phyloP scores from a whole-genome alignment of 2,888 invertebrate genomes.

The Drosophila prostipennis region DNA sequence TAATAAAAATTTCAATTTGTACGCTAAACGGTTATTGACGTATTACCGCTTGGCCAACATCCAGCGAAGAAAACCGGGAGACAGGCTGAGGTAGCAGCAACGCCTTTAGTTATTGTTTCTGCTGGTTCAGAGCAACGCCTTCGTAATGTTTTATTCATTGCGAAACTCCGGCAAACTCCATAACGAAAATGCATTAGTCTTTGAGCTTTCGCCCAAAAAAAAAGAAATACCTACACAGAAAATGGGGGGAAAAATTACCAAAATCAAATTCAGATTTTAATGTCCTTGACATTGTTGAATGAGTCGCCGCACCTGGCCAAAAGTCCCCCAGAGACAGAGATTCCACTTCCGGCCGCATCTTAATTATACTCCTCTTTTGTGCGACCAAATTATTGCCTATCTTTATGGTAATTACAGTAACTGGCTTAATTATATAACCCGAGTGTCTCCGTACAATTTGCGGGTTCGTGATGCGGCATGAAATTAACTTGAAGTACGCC shows the following conservation, averaged over 20 bases:
- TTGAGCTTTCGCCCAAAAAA: slow-evolving; percentile 35
- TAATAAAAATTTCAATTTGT: slow-evolving; percentile 81
- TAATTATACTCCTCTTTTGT: slow-evolving; percentile 53
- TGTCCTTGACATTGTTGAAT: slow-evolving; percentile 38
- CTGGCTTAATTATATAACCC: slow-evolving; percentile 68
- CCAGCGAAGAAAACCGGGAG: slow-evolving; percentile 28
- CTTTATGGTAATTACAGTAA: slow-evolving; percentile 68
- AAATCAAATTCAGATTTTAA: background rate
- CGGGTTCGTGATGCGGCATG: slow-evolving; percentile 36
- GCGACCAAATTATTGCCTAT: slow-evolving; percentile 63
- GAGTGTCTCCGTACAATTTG: slow-evolving; percentile 48
- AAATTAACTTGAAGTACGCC: slow-evolving; percentile 59
- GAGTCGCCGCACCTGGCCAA: slow-evolving; percentile 52
- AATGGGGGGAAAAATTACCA: background rate
- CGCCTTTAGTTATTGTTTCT: slow-evolving; percentile 78
- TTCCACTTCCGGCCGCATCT: slow-evolving; percentile 64
- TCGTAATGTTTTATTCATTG: slow-evolving; percentile 76
- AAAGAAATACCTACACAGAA: background rate
- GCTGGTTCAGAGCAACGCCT: slow-evolving; percentile 72
- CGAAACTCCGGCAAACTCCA: slow-evolving; percentile 23
- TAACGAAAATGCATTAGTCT: slow-evolving; percentile 15
- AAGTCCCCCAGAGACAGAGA: slow-evolving; percentile 49
- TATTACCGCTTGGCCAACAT: slow-evolving; percentile 73
- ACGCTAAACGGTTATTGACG: slow-evolving; percentile 80
- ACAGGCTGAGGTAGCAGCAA: slow-evolving; percentile 63